Base-by-base conservation (phyloP, 2,888 invertebrate species). In the Epistrophella euchroma region DNA sequence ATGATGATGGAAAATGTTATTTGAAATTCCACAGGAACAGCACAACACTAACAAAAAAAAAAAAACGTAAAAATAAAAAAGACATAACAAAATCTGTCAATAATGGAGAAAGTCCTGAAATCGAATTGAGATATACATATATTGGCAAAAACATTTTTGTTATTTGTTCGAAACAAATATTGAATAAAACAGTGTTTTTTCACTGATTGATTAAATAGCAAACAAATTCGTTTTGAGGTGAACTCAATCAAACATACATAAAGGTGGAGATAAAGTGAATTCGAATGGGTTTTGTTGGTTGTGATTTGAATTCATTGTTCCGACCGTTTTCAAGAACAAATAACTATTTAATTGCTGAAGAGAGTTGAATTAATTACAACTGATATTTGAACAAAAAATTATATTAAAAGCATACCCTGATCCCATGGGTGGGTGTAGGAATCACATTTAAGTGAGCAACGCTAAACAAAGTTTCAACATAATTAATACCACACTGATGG, bases 151-250 rank as follows among this genome's bases (percentile, higher is more conserved):
- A 52, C 68, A 52, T 66, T 47, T 47, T 7, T 19, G 19, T 22
- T 52, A 52, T 68, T 68, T 68, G 52, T 37, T 55, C 55, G 3
- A 15, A 45, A 22, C 35, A 66, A 75, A 75, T 66, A 56, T 75
- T 75, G 56, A 75, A 75, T 66, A 66, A 68, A 68, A 75, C 43
- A 66, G 56, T 75, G 75, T 64, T 56, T 32, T 60, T 35, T 32
- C 66, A 75, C 66, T 45, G 75, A 75, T 75, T 75, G 75, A 75
- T 75, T 75, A 66, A 75, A 75, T 55, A 17, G 35, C 45, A 75
- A 32, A 56, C 75, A 75, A 66, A 50, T 75, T 45, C 55, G 52
- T 35, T 75, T 75, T 75, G 75, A 75, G 75, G 64, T 56, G 43
- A 56, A 45, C 56, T 47, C 22, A 10, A 68, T 35, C 50, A 66